Evolutionary conservation across 2,888 invertebrate genomes (phyloP).

Genomic region (Drosophila stalkeri): DNA sequence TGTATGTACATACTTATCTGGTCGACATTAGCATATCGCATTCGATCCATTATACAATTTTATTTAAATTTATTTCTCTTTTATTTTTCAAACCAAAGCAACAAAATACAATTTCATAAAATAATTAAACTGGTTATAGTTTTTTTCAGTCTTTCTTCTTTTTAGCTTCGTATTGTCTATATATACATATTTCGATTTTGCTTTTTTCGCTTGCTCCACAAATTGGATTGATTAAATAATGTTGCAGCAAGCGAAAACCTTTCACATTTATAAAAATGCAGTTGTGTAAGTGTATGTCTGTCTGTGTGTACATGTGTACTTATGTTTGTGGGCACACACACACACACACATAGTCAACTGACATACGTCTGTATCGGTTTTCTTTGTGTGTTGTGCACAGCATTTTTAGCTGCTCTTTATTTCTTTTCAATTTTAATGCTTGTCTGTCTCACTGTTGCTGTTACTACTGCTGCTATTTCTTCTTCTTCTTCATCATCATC

Average conservation of each 20-base stretch:
- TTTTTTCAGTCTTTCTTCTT: conserved; percentile 46
- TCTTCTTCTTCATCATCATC: conserved; percentile 34
- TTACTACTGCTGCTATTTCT: conserved; percentile 23
- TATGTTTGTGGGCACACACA: conserved; percentile 29
- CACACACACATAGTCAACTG: conserved; percentile 7
- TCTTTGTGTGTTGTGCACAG: conserved; percentile 78
- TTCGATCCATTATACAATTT: conserved; percentile 69
- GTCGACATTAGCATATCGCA: conserved; percentile 54
- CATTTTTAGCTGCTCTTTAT: conserved; percentile 77
- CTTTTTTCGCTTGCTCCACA: conserved; percentile 75
- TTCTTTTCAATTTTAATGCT: conserved; percentile 69
- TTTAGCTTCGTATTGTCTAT: conserved; percentile 57
- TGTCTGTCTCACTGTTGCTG: conserved; percentile 39
- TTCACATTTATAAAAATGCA: conserved; percentile 75
- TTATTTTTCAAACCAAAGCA: conserved; percentile 15
- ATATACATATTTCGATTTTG: conserved; percentile 61
- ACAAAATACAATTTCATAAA: conserved; percentile 70
- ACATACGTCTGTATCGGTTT: conserved; percentile 52
- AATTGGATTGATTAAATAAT: conserved; percentile 81
- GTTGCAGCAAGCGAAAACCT: conserved; percentile 81
- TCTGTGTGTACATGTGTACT: conserved; percentile 32
- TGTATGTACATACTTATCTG: conserved; percentile 22
- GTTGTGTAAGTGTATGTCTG: conserved; percentile 32
- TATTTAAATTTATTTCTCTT: conserved; percentile 72
- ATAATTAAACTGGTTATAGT: conserved; percentile 80